These are phyloP conservation scores for Diarsia rubi DNA, from an alignment of 2,888 invertebrate species.

Conservation along the genomic window DNA sequence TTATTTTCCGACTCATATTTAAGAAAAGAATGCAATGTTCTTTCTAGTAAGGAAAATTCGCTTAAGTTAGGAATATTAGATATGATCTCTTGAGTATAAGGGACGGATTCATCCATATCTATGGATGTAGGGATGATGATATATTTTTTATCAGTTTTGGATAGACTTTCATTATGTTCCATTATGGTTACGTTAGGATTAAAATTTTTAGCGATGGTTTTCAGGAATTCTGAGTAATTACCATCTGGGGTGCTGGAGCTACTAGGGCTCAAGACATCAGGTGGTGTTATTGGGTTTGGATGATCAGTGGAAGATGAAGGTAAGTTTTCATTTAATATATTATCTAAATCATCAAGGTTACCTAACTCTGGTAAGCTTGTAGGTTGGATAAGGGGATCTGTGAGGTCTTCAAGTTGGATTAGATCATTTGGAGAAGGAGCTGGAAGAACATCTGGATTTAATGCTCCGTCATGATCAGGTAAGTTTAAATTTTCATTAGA, in stretches of 20 bases:
- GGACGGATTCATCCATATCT: not conserved
- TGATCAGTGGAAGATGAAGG: no score
- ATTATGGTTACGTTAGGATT: not conserved
- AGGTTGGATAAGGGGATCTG: no score
- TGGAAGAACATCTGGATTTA: not conserved
- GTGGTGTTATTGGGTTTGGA: not conserved
- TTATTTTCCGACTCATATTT: not conserved
- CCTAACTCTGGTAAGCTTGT: no score
- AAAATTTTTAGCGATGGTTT: not conserved
- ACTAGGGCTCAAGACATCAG: not conserved
- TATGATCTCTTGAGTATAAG: not conserved
- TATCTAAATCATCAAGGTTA: no score
- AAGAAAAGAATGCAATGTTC: not conserved
- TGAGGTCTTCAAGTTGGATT: no score
- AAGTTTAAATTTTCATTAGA: not conserved
- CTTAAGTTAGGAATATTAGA: constrained; percentile 3
- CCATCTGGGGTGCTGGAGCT: not conserved
- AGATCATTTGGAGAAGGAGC: no score
- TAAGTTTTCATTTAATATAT: no score
- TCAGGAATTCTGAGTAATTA: not conserved
- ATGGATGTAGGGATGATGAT: no score
- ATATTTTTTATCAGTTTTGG: no score
- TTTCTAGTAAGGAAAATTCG: constrained; percentile 10
- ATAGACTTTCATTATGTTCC: no score
- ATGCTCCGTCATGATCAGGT: not conserved